Evolutionary conservation across 2,888 invertebrate species (phyloP), one percentile per base, ranked within the genome.

Genomic region (Mellilla xanthometata): DNA sequence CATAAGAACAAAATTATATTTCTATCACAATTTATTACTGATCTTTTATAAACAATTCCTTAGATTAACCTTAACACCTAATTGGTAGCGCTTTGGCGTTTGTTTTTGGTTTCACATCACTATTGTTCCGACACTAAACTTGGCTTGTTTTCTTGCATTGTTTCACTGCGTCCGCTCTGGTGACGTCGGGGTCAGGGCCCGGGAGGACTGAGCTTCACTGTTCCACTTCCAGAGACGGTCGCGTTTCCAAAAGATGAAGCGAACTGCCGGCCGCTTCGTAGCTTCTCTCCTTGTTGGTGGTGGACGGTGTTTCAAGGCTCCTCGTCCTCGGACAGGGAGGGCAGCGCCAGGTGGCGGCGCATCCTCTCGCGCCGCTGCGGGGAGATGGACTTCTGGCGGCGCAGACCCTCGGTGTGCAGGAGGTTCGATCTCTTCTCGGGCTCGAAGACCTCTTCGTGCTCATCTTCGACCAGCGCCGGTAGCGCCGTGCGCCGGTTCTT

Each of bases 271-370:
- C 65, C 65, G 72, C 74, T 63, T 73, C 69, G 66, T 65, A 68
- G 67, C 84, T 83, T 84, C 81, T 75, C 80, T 78, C 76, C 76
- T 65, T 56, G 15, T 57, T 54, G 49, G 52, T 43, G 33, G 32
- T 34, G 52, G 51, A 54, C 24, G 48, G 32, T 34, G 42, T 68
- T 72, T 89, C 88, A 89, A 65, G 88, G 88, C 71, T 89, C 88
- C 61, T 89, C 88, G 13, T 89, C 88, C 45, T 89, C 88, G 2
- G 88, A 89, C 6, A 89, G 72, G 8, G 88, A 88, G 0, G 88
- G 88, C 52, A 89, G 76, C 4, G 79, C 86, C 27, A 86, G 62
- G 13, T 81, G 80, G 11, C 86, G 80, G 34, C 80, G 75, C 54
- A 85, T 68, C 52, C 74, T 78, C 68, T 84, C 79, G 5, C 82